These are phyloP conservation scores for Heliothis subflexa DNA, from an alignment of 1,140 invertebrate genomes.

Conservation along the genomic window DNA sequence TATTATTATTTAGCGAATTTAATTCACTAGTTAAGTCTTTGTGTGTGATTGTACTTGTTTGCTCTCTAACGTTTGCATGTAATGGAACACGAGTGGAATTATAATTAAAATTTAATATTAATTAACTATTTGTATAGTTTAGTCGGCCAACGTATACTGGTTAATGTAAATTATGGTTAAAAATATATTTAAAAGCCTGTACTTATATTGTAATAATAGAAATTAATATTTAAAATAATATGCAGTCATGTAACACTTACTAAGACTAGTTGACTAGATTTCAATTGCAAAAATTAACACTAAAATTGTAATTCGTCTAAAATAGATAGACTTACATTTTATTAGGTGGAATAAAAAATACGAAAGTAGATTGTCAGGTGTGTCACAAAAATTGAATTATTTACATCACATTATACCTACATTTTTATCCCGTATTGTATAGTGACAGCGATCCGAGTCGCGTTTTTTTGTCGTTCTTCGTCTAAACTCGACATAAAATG, in stretches of 20 bases:
- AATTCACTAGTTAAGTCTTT: constrained; percentile 37
- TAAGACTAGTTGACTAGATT: not conserved
- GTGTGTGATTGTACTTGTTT: constrained; percentile 46
- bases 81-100: constrained; percentile 38
- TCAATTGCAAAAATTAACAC: not conserved
- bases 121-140: constrained; percentile 11
- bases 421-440: not conserved
- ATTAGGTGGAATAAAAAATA: not conserved
- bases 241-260: constrained; percentile 5
- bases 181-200: constrained; percentile 2
- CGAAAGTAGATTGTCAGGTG: not conserved
- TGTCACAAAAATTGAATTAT: not conserved
- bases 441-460: too few relatives aligned
- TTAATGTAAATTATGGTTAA: constrained; percentile 8
- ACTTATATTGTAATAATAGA: constrained; percentile 19
- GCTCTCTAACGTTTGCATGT: constrained; percentile 30
- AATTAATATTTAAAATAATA: not conserved
- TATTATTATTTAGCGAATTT: constrained; percentile 48
- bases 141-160: not conserved
- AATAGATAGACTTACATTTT: not conserved
- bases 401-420: not conserved
- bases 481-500: too few relatives aligned
- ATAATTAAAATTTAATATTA: constrained; percentile 14
- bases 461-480: too few relatives aligned
- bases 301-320: not conserved